phyloP scores from a whole-genome alignment of 2,888 invertebrate species.

The Pristionchus exspectatus region DNA sequence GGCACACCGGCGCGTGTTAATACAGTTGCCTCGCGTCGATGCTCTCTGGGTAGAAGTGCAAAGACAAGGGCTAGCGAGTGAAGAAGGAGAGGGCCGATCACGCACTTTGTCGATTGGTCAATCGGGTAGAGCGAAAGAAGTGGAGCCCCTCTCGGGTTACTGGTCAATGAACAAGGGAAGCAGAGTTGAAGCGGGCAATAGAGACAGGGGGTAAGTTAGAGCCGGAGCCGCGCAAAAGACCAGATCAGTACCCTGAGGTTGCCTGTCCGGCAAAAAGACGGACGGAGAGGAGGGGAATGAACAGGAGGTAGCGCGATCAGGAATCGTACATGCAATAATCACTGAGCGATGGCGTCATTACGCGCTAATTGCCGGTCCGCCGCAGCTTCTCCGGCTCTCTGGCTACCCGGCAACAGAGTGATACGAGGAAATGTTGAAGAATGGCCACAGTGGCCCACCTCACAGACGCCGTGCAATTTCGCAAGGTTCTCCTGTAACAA shows the following conservation, averaged over 20 bases:
- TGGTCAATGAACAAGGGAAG: not conserved
- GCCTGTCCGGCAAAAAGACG: not conserved
- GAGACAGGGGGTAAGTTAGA: not conserved
- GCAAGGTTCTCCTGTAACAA: not conserved
- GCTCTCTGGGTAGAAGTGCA: constrained; percentile 5
- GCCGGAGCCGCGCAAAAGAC: not conserved
- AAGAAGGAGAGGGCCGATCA: not conserved
- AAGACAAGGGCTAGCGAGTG: constrained; percentile 3
- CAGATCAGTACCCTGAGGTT: constrained; percentile 13
- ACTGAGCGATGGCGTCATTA: not conserved
- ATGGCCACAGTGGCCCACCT: too few relatives aligned
- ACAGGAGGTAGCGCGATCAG: constrained; percentile 15
- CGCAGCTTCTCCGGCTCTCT: not conserved
- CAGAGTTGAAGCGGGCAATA: not conserved
- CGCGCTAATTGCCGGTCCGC: not conserved
- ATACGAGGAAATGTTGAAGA: too few relatives aligned
- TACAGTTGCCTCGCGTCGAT: constrained; percentile 32
- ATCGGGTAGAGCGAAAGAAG: not conserved
- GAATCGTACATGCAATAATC: constrained; percentile 41
- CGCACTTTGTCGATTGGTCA: not conserved
- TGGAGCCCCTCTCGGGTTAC: not conserved
- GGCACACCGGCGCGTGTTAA: constrained; percentile 29
- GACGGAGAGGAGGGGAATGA: not conserved
- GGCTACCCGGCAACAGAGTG: too few relatives aligned
- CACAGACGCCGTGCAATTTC: not conserved